Base-by-base conservation (phyloP, 2,888 invertebrate species). In the Schizotus pectinicornis region DNA sequence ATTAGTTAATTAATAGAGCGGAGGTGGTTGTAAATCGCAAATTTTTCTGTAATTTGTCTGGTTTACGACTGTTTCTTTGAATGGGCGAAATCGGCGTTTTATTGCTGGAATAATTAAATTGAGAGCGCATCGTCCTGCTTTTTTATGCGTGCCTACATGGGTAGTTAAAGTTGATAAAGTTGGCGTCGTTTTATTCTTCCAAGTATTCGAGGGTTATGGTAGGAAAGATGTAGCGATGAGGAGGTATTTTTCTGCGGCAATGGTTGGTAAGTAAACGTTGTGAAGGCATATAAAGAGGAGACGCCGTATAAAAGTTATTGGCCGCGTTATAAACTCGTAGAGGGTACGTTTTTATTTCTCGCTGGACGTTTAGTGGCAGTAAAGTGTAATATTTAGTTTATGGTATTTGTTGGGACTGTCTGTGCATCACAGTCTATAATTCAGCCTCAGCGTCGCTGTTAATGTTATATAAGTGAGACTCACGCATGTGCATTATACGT, bases 381-480 rank as follows among this genome's bases (percentile, higher is more conserved):
- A 71, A 74, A 74, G 64, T 71, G 70, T 72, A 70, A 71, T 71
- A 70, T 70, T 72, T 69, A 71, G 68, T 73, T 72, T 72, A 71
- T 67, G 65, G 61, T 67, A 64, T 70, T 68, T 67, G 67, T 65
- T 68, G 63, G 67, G 61, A 61, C 59, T 52, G 57, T 59, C 56
- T 56, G 56, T 56, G 51, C 59, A 65, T 67, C 63, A 59, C 61
- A 63, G 63, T 57, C 60, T 48, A 63, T 65, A 67, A 62, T 50
- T 67, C 63, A 61, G 50, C 46, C 45, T 36, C 31, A 22, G 41
- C 36, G 55, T 39, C 51, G 45, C 34, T 47, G 48, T 31, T 49
- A 49, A 62, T 61, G 58, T 62, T 57, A 62, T 59, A 62, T 59
- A 56, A 43, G 47, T 57, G 38, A 48, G 22, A 55, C 57, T 48